Percentiles rank a stretch among this genome's conserved stretches.
Conservation (phyloP, 2,888 invertebrate genomes). For the Eupithecia tripunctaria region DNA sequence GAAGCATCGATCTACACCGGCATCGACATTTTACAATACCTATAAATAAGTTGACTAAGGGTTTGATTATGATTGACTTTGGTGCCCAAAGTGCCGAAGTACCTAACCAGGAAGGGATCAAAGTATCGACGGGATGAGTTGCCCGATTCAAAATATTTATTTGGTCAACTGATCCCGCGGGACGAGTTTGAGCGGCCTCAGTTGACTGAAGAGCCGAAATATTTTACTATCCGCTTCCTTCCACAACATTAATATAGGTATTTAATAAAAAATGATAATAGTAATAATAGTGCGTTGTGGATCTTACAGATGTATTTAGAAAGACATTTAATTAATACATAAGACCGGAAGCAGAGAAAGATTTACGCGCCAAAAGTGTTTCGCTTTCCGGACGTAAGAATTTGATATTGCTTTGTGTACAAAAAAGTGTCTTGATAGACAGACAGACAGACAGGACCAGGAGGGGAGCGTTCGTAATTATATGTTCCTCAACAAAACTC, state of each 20-base stretch:
- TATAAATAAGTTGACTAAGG: neutral
- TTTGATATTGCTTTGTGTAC: neutral
- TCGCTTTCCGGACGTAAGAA: neutral
- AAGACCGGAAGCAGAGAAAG: neutral
- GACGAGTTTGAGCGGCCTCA: too few species aligned
- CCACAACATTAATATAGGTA: too few species aligned
- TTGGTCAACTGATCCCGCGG: too few species aligned
- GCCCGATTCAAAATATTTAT: too few species aligned
- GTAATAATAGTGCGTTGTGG: neutral
- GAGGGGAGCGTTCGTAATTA: too few species aligned
- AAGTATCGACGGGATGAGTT: too few species aligned
- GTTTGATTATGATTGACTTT: conserved; percentile 2
- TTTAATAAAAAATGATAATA: too few species aligned
- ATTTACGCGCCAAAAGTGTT: neutral
- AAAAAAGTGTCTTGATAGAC: conserved; percentile 1
- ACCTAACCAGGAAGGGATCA: too few species aligned
- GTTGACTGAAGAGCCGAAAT: too few species aligned
- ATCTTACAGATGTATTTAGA: neutral
- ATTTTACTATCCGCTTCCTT: neutral
- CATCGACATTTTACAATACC: neutral
- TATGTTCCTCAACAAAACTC: neutral
- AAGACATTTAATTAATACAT: neutral
- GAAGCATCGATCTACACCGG: conserved; percentile 15
- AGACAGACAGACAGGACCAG: neutral
- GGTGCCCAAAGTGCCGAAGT: neutral